Evolutionary conservation across 92 coral and sea anemone genomes (phyloP).

Genomic region (Plumapathes pennacea): DNA sequence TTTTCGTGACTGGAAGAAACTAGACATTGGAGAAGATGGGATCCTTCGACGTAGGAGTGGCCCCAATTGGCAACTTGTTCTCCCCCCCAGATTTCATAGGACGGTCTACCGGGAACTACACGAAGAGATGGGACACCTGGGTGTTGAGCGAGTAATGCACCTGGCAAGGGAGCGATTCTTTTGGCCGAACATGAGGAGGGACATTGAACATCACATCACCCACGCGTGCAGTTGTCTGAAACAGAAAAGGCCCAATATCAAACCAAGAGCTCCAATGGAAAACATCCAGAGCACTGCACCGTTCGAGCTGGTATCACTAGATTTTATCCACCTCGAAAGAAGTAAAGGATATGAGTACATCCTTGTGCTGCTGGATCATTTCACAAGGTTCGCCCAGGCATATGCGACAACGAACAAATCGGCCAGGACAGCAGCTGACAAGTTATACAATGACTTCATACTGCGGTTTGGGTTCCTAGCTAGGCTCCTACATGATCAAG

Average conservation of each 20-base stretch:
- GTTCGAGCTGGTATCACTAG: slow-evolving; percentile 37
- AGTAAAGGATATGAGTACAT: slow-evolving; percentile 40
- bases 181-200: slow-evolving; percentile 37
- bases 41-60: slow-evolving; percentile 53
- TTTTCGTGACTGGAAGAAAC: slow-evolving; percentile 53
- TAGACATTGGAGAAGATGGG: slow-evolving; percentile 45
- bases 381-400: slow-evolving; percentile 45
- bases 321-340: slow-evolving; percentile 41
- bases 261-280: slow-evolving; percentile 17
- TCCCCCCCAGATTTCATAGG: slow-evolving; percentile 31
- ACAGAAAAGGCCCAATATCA: slow-evolving; percentile 18
- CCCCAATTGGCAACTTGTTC: slow-evolving; percentile 29
- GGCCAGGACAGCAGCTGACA: slow-evolving; percentile 34
- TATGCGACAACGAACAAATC: slow-evolving; percentile 35
- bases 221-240: slow-evolving; percentile 21
- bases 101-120: slow-evolving; percentile 42
- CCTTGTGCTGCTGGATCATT: slow-evolving; percentile 37
- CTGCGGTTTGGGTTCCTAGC: slow-evolving; percentile 27
- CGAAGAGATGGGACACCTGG: slow-evolving; percentile 39
- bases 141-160: slow-evolving; percentile 24
- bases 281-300: slow-evolving; percentile 29
- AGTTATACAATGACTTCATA: slow-evolving; percentile 36
- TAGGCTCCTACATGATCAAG: slow-evolving; percentile 33
- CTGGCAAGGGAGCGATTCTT: slow-evolving; percentile 34
- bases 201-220: slow-evolving; percentile 36